phyloP scores from a whole-genome alignment of 2,797 vertebrate species.

The Poeciliopsis turneri region DNA sequence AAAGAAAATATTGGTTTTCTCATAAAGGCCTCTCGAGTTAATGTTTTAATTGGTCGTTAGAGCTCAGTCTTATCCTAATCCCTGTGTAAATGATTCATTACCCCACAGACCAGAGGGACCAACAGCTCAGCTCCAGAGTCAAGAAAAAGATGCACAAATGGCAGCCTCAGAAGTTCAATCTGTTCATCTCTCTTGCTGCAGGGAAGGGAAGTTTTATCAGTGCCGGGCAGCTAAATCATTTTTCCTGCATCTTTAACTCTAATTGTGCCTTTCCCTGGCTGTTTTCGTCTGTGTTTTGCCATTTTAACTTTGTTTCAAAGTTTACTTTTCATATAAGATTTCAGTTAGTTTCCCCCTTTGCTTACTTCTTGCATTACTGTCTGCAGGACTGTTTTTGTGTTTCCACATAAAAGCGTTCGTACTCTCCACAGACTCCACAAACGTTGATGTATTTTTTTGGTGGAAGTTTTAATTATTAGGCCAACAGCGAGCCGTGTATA shows the following conservation, averaged over 20 bases:
- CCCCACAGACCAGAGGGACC: conserved; percentile 55
- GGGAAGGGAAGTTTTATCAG: conserved; percentile 46
- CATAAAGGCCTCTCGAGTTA: conserved; percentile 61
- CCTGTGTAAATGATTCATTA: conserved; percentile 68
- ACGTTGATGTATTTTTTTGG: too few relatives aligned
- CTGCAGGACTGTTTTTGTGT: not conserved
- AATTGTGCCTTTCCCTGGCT: conserved; percentile 37
- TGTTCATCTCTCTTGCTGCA: conserved; percentile 54
- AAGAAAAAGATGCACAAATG: conserved; percentile 54
- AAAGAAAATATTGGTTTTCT: conserved; percentile 55
- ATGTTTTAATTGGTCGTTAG: conserved; percentile 69
- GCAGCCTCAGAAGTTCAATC: conserved; percentile 62
- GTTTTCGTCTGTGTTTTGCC: conserved; percentile 12
- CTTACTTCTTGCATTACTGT: not conserved
- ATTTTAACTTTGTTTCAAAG: conserved; percentile 14
- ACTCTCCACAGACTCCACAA: not conserved
- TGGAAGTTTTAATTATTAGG: not conserved
- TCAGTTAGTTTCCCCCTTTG: not conserved
- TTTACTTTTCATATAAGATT: conserved; percentile 28
- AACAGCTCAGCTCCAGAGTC: not conserved
- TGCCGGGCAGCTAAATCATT: conserved; percentile 50
- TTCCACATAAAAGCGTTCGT: not conserved
- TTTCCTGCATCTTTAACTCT: conserved; percentile 66
- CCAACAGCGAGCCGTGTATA: not conserved
- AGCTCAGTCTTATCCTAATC: conserved; percentile 69